phyloP scores from a whole-genome alignment of 1,140 invertebrate genomes.

The Drosophila leontia region DNA sequence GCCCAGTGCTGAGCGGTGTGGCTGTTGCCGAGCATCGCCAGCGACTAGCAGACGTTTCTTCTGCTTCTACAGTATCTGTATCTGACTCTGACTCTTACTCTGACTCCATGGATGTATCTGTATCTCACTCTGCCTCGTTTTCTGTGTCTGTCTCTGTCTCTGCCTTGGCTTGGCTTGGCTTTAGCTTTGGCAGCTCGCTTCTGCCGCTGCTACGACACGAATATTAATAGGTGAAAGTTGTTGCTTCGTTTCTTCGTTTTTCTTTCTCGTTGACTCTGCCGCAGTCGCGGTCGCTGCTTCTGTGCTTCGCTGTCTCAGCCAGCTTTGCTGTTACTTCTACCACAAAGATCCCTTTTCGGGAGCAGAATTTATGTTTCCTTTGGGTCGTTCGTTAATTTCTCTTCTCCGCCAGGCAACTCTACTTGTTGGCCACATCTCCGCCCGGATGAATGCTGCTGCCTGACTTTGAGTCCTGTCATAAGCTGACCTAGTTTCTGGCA shows the following conservation, averaged over 20 bases:
- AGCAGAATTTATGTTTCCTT: conserved; percentile 72
- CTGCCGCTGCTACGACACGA: conserved; percentile 75
- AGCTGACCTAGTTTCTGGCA: conserved; percentile 41
- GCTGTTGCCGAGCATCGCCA: conserved; percentile 66
- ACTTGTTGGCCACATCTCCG: conserved; percentile 7
- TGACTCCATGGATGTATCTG: conserved; percentile 20
- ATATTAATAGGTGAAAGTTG: conserved; percentile 85
- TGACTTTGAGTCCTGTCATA: conserved; percentile 48
- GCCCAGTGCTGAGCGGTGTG: conserved; percentile 51
- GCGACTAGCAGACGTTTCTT: conserved; percentile 62
- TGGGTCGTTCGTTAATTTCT: conserved; percentile 40
- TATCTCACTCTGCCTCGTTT: conserved; percentile 12
- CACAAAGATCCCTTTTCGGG: conserved; percentile 54
- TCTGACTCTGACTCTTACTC: conserved; percentile 20
- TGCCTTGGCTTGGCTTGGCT: conserved; percentile 11
- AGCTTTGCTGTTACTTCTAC: conserved; percentile 21
- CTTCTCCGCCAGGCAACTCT: conserved; percentile 16
- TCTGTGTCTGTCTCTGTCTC: conserved; percentile 16
- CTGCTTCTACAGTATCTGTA: conserved; percentile 63
- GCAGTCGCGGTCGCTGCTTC: conserved; percentile 16
- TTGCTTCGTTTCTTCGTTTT: conserved; percentile 69
- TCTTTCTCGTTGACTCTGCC: conserved; percentile 37
- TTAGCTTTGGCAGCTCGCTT: conserved; percentile 52
- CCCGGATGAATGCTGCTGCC: conserved; percentile 9
- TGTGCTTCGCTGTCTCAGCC: conserved; percentile 22